Base-by-base conservation (phyloP, 2,888 invertebrate genomes). In the Copidosoma aretas region DNA sequence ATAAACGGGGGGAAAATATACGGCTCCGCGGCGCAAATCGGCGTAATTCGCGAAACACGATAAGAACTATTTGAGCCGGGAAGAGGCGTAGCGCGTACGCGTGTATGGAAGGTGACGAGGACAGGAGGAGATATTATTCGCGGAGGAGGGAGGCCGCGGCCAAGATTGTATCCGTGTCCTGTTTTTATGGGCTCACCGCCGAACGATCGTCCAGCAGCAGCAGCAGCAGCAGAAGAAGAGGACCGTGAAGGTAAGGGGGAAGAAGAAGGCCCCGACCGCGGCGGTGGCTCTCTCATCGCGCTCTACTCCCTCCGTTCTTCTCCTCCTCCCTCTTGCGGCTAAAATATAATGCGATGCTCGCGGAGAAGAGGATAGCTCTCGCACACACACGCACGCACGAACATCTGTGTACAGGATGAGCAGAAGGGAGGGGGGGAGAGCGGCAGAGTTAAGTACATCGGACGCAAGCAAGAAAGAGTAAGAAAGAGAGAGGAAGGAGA, bases 141-240 rank as follows among this genome's bases (percentile, higher is more conserved):
- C 32, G 22, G 17, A 39, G 49, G 43, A 57, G n/a, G n/a, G n/a
- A n/a, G n/a, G n/a, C n/a, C n/a, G n/a, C n/a, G n/a, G n/a, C n/a
- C n/a, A 80, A 79, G 81, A 82, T 82, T 82, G 82, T 82, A 83
- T 81, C 82, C 75, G 75, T 81, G 83, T 83, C 83, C 82, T 83
- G 83, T 83, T 83, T 82, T 83, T 83, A 81, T 82, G 82, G 81
- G 81, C 80, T 80, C 78, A 76, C 79, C 80, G 77, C 80, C 77
- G 79, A 81, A 79, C 80, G 79, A 76, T n/a, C n/a, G n/a, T n/a
- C n/a, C n/a, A n/a, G n/a, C n/a, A n/a, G n/a, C n/a, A n/a, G n/a
- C n/a, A n/a, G n/a, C n/a, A n/a, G n/a, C n/a, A n/a, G n/a, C n/a
- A n/a, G n/a, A n/a, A n/a, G n/a, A n/a, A n/a, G n/a, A n/a, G n/a